Evolutionary conservation across 2,113 vertebrate genomes (phyloP), one percentile per base, ranked within the genome.

Genomic region (Syngnathoides biaculeatus): DNA sequence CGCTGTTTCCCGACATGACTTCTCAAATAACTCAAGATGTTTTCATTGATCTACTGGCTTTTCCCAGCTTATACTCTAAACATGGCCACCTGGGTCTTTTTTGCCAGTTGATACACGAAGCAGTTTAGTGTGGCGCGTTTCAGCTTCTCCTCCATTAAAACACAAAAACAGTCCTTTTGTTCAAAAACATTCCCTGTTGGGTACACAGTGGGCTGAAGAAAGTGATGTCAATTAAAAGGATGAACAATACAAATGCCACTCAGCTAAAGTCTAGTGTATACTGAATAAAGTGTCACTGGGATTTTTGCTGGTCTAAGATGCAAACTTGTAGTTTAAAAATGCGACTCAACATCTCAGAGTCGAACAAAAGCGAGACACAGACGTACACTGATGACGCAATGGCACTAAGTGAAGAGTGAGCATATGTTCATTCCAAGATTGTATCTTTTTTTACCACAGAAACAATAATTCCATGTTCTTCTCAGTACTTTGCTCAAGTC

Each of bases 61-160:
- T 39, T 9, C 48, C 63, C 56, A 40, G 61, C 62, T 71, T 53
- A 30, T 65, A 35, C 62, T 55, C 26, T 52, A 5, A n/a, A 47
- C 77, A 65, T 40, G 65, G 61, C 47, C 64, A 57, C 40, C 65
- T 24, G 57, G 58, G 52, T 40, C 40, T 30, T 38, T 64, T 61
- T 55, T 68, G 69, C 71, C 73, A 65, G 61, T 65, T 8, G 24
- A 75, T 71, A 65, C 71, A 38, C 57, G 75, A 17, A 47, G 59
- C 47, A 43, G 71, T 76, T 66, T 14, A 48, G 66, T 80, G 73
- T 83, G 78, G 67, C 67, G 39, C 56, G 79, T n/a, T 64, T 67
- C 14, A 40, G 71, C 52, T 42, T 20, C 50, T 20, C 48, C 35
- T 62, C 64, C 38, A 50, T 66, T 45, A 35, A 35, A 35, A 35